Evolutionary conservation across 2,113 vertebrate genomes (phyloP).

Genomic region (Laticauda laticaudata): DNA sequence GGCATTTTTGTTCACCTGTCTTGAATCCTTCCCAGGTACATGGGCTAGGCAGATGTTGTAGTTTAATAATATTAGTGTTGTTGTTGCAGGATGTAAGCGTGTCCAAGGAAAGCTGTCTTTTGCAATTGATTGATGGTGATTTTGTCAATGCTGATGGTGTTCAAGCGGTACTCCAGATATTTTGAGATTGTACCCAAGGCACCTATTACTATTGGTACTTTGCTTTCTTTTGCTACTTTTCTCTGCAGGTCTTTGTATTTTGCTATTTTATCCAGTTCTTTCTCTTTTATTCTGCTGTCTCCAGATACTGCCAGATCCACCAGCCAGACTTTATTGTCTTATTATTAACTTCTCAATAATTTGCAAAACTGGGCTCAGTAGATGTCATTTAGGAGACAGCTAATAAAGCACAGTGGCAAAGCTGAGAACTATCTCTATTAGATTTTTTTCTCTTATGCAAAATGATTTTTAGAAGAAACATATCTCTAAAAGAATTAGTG

Average conservation of each 20-base stretch:
- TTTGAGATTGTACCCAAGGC: neutral
- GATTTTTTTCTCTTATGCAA: neutral
- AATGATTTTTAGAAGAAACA: neutral
- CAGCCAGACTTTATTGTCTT: neutral
- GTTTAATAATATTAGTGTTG: neutral
- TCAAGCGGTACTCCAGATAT: neutral
- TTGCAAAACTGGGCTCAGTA: neutral
- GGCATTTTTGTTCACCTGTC: neutral
- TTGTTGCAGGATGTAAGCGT: neutral
- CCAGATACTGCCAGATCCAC: neutral
- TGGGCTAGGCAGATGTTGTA: neutral
- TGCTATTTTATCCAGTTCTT: neutral
- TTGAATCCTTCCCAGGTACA: neutral
- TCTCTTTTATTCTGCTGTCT: neutral
- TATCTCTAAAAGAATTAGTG: neutral
- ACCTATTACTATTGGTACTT: neutral
- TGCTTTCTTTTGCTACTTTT: neutral
- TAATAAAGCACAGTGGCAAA: neutral
- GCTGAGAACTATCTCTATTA: neutral
- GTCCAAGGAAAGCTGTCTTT: neutral
- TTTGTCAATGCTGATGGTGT: neutral
- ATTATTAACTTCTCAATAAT: neutral
- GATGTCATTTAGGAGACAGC: neutral
- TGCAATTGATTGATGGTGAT: neutral
- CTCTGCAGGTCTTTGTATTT: neutral